These are phyloP conservation scores for Platalea minor DNA, from an alignment of 2,797 vertebrate species.

Conservation along the genomic window DNA sequence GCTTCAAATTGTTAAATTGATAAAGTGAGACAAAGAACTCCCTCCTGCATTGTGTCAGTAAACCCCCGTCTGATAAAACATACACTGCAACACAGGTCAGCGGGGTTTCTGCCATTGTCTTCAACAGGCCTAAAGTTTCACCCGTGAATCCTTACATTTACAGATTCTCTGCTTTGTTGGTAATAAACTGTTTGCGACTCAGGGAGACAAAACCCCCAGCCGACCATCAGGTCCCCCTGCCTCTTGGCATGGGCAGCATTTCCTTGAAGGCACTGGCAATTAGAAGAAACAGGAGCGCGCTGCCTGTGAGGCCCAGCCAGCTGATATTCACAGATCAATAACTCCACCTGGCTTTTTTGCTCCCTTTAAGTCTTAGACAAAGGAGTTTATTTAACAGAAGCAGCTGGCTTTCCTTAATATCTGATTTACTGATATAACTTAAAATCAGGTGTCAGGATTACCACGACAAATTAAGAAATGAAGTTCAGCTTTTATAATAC, in stretches of 20 bases:
- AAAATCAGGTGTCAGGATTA: neutral
- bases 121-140: neutral
- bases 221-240: neutral
- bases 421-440: slow-evolving; percentile 3
- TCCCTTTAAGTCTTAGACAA: slow-evolving; percentile 32
- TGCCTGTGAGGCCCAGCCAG: neutral
- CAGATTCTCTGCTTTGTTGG: neutral
- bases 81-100: neutral
- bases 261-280: neutral
- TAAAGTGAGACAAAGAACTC: neutral
- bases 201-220: neutral
- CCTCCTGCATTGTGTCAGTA: neutral
- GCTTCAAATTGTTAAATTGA: neutral
- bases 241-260: neutral
- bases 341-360: slow-evolving; percentile 57
- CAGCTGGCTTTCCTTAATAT: slow-evolving; percentile 27
- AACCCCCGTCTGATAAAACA: neutral
- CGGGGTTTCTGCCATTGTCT: neutral
- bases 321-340: slow-evolving; percentile 63
- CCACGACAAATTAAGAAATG: neutral
- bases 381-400: slow-evolving; percentile 41
- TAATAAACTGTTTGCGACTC: neutral
- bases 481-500: neutral
- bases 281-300: neutral
- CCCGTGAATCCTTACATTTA: neutral